Evolutionary conservation across 2,888 invertebrate species (phyloP).

Genomic region (Meandrusa payeni): DNA sequence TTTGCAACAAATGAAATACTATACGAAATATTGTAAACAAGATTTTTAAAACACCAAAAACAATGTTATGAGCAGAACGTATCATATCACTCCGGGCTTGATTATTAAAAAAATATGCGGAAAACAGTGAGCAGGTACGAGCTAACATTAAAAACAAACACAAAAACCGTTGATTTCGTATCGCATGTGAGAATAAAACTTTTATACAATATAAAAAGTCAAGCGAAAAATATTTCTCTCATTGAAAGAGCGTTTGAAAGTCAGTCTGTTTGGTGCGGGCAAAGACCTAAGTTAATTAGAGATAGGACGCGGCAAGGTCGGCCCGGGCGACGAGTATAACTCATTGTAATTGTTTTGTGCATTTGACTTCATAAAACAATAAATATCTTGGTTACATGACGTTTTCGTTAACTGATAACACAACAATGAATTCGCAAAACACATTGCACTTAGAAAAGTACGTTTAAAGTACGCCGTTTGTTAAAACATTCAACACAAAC

Average conservation of each 20-base stretch:
- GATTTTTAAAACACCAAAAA: no score
- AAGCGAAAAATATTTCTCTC: constrained; percentile 63
- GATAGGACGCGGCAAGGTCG: constrained; percentile 62
- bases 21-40: no score
- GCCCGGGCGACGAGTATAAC: constrained; percentile 32
- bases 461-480: neutral
- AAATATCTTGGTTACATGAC: constrained; percentile 19
- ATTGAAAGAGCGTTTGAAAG: constrained; percentile 67
- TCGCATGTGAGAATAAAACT: constrained; percentile 22
- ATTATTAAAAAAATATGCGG: constrained; percentile 12
- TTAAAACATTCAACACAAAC: neutral
- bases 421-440: constrained; percentile 10
- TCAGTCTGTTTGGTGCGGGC: constrained; percentile 57
- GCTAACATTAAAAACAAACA: constrained; percentile 2
- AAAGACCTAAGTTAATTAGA: constrained; percentile 64
- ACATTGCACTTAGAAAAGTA: neutral
- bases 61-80: no score
- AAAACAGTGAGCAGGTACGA: constrained; percentile 5
- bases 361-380: constrained; percentile 30
- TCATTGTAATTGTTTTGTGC: constrained; percentile 31
- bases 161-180: constrained; percentile 6
- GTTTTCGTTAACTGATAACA: constrained; percentile 9
- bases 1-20: no score
- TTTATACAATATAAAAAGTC: constrained; percentile 48
- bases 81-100: no score